These are phyloP conservation scores for Eupsilia transversa DNA, from an alignment of 2,888 invertebrate genomes.

Conservation along the genomic window DNA sequence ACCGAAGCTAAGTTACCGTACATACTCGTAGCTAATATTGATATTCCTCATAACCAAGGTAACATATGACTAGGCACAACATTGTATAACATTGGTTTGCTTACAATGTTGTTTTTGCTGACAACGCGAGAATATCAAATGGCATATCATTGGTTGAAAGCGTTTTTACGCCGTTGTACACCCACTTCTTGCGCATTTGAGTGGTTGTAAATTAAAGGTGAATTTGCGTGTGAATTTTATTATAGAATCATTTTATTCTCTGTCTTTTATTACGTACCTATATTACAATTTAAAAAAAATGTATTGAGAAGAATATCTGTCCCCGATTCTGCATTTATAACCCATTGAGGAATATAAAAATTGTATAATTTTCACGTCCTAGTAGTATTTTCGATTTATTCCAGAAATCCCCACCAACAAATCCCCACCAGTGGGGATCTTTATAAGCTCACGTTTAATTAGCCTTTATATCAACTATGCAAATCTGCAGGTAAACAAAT, in stretches of 20 bases:
- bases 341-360: background rate
- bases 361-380: background rate
- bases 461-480: background rate
- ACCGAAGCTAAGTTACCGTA: slow-evolving; percentile 40
- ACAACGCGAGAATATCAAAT: slow-evolving; percentile 42
- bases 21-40: slow-evolving; percentile 56
- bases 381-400: background rate
- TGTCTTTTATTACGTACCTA: background rate
- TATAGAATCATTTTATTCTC: background rate
- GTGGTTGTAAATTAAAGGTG: slow-evolving; percentile 21
- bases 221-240: slow-evolving; percentile 3
- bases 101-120: slow-evolving; percentile 47
- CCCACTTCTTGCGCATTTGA: slow-evolving; percentile 39
- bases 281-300: background rate
- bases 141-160: slow-evolving; percentile 36
- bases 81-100: slow-evolving; percentile 44
- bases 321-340: background rate
- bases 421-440: no score
- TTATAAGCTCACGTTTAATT: background rate
- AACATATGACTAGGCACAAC: slow-evolving; percentile 38
- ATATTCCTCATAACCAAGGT: slow-evolving; percentile 45
- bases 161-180: slow-evolving; percentile 16
- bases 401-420: no score
- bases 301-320: no score
- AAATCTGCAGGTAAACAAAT: background rate